Conservation (phyloP, 2,888 invertebrate species). For the Dendrolimus pini region DNA sequence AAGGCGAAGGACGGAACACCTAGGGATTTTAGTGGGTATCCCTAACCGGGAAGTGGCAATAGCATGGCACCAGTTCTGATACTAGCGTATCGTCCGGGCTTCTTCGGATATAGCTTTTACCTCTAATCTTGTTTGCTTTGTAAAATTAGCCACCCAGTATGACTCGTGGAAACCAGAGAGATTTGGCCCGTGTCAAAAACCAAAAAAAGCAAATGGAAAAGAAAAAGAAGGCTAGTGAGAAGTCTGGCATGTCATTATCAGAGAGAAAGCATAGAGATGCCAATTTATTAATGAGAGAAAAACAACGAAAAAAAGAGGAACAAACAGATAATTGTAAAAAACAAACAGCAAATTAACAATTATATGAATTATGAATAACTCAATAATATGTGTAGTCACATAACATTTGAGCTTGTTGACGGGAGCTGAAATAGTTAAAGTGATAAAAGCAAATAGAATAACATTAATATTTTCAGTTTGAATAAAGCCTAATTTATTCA, state of each 20-base stretch:
- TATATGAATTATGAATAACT: conserved; percentile 24
- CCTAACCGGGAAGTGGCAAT: no score
- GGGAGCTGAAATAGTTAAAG: conserved; percentile 41
- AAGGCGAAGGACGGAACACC: no score
- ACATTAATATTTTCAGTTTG: conserved; percentile 34
- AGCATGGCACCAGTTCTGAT: no score
- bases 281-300: conserved; percentile 91
- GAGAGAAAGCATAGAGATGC: conserved; percentile 93
- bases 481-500: conserved; percentile 43
- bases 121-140: conserved; percentile 27
- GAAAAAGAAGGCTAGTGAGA: conserved; percentile 81
- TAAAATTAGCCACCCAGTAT: conserved; percentile 42
- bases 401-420: conserved; percentile 37
- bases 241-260: conserved; percentile 88
- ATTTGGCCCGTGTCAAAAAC: conserved; percentile 93
- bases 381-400: conserved; percentile 35
- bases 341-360: conserved; percentile 49
- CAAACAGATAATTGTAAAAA: conserved; percentile 44
- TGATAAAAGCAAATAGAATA: conserved; percentile 47
- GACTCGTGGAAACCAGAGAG: conserved; percentile 92
- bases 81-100: conserved; percentile 74
- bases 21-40: no score
- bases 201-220: conserved; percentile 88
- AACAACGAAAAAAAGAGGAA: conserved; percentile 87
- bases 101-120: conserved; percentile 19